phyloP scores from a whole-genome alignment of 2,888 invertebrate species.

The Coelinius sp. region DNA sequence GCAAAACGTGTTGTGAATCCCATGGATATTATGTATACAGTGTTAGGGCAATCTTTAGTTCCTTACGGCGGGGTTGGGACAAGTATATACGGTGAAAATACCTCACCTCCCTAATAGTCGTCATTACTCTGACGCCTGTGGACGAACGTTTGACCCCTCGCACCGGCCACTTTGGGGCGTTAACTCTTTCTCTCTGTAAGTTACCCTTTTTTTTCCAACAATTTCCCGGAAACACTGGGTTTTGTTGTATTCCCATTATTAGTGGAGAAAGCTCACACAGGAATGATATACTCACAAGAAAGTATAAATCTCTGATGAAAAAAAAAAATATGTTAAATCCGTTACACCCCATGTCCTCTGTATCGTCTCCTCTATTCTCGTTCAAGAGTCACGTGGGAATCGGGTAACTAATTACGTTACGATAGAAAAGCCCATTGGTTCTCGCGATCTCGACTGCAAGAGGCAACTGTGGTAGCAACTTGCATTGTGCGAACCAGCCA shows the following conservation, averaged over 20 bases:
- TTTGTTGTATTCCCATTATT: conserved; percentile 2
- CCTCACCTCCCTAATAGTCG: conserved; percentile 45
- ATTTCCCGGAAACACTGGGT: conserved; percentile 40
- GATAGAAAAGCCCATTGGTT: conserved; percentile 24
- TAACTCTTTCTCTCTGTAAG: conserved; percentile 34
- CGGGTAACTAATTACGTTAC: conserved; percentile 33
- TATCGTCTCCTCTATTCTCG: not conserved
- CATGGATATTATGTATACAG: conserved; percentile 21
- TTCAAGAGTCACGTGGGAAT: conserved; percentile 34
- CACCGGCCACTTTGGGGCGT: conserved; percentile 42
- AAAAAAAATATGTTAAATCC: not conserved
- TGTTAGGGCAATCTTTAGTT: conserved; percentile 23
- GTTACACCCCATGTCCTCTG: not conserved
- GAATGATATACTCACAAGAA: not conserved
- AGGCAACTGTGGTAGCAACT: not conserved
- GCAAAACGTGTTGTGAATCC: conserved; percentile 25
- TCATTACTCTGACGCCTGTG: conserved; percentile 46
- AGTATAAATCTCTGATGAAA: not conserved
- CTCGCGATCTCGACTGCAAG: conserved; percentile 29
- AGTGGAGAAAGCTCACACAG: conserved; percentile 8
- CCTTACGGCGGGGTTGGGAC: conserved; percentile 22
- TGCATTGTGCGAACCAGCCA: conserved; percentile 2
- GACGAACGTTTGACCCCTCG: conserved; percentile 44
- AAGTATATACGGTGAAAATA: conserved; percentile 23
- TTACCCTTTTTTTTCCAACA: conserved; percentile 32